Evolutionary conservation across 2,797 vertebrate genomes (phyloP).

Genomic region (Spea hammondii): DNA sequence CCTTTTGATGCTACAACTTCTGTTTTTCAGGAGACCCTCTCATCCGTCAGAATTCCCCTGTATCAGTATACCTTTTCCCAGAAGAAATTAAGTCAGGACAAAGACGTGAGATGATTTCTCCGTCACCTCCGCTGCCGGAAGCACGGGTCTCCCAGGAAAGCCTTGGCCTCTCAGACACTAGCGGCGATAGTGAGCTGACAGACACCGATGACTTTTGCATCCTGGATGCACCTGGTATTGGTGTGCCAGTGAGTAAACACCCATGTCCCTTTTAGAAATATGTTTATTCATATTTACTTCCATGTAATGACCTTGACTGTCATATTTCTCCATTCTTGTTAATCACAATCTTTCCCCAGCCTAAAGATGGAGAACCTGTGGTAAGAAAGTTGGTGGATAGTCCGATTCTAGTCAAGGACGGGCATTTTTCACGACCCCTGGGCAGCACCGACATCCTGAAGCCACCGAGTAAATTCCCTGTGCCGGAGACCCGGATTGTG

Average conservation of each 20-base stretch:
- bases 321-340: neutral
- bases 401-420: constrained; percentile 77
- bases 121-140: constrained; percentile 65
- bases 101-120: constrained; percentile 63
- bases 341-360: constrained; percentile 61
- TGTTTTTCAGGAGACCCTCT: constrained; percentile 62
- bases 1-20: neutral
- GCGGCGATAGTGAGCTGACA: constrained; percentile 70
- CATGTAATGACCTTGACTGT: neutral
- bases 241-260: constrained; percentile 76
- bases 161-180: constrained; percentile 57
- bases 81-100: constrained; percentile 72
- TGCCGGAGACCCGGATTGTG: constrained; percentile 82
- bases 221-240: constrained; percentile 87
- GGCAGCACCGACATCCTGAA: constrained; percentile 85
- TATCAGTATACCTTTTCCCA: constrained; percentile 87
- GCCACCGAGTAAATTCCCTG: constrained; percentile 80
- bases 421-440: constrained; percentile 82
- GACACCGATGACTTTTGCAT: constrained; percentile 94
- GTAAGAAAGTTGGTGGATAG: constrained; percentile 77
- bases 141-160: constrained; percentile 67
- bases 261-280: neutral
- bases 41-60: constrained; percentile 73
- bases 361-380: constrained; percentile 83
- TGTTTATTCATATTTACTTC: neutral